Evolutionary conservation across 2,888 invertebrate genomes (phyloP).

Genomic region (Cheilosia variabilis): DNA sequence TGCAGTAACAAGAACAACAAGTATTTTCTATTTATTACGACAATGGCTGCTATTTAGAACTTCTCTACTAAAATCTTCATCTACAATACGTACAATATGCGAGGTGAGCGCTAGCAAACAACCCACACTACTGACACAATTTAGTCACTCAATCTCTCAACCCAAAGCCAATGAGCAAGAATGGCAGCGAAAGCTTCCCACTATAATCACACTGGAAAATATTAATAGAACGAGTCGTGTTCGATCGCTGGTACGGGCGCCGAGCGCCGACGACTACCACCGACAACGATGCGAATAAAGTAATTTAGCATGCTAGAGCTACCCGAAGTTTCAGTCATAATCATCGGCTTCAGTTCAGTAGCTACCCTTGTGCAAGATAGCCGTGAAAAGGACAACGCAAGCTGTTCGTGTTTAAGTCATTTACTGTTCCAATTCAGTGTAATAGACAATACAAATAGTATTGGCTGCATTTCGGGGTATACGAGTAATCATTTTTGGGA

Average conservation of each 20-base stretch:
- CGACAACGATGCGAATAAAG: conserved; percentile 46
- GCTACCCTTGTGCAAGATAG: conserved; percentile 66
- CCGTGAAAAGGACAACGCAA: conserved; percentile 5
- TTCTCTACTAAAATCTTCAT: not conserved
- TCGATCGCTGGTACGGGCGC: conserved; percentile 19
- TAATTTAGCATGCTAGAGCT: conserved; percentile 44
- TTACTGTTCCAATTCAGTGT: conserved; percentile 22
- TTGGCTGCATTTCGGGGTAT: not conserved
- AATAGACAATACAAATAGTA: not conserved
- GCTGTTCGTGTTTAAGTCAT: conserved; percentile 22
- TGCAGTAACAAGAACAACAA: not conserved
- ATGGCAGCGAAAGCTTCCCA: conserved; percentile 12
- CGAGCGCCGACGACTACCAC: not conserved
- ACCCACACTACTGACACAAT: not conserved
- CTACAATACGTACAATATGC: not conserved
- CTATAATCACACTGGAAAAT: conserved; percentile 12
- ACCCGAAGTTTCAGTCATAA: conserved; percentile 38
- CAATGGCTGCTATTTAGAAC: conserved; percentile 25
- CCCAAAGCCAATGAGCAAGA: not conserved
- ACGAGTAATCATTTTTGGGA: not conserved
- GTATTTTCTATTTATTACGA: conserved; percentile 8
- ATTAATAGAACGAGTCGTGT: conserved; percentile 46
- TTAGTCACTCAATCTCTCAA: conserved; percentile 20
- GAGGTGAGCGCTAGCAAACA: not conserved
- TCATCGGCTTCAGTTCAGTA: conserved; percentile 49